Evolutionary conservation across 2,888 invertebrate species (phyloP), one percentile per base, ranked within the genome.

Genomic region (Aricia artaxerxes): DNA sequence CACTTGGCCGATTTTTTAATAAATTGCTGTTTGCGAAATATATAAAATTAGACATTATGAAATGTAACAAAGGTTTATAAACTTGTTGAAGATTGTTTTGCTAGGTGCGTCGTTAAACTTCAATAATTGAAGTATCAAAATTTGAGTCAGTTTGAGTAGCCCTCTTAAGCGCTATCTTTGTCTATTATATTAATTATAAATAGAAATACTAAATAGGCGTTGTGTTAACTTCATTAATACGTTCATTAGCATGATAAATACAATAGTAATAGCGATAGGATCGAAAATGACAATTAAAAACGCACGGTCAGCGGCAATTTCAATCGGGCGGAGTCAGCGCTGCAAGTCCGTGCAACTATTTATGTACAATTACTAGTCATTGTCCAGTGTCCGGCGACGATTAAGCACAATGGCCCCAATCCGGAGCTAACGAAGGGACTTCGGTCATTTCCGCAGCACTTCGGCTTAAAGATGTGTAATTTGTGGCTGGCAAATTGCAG

Each of bases 371-470:
- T 93, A 92, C 89, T 88, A 88, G 90, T 91, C 92, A 91, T 88
- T 88, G 91, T 87, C 90, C 90, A 92, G 93, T 94, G 94, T 94
- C 93, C 92, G 85, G 83, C 84, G 86, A 84, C 91, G 89, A 92
- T 93, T 92, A 93, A 88, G 87, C 84, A 94, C 94, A 94, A 94
- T 94, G 85, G 91, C 84, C 84, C 88, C 91, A 90, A 92, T 92
- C 89, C 87, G 90, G 87, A 89, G 86, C 91, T 93, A 93, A 93
- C 92, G 93, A 93, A 92, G 92, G 89, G 92, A 91, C 91, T 91
- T 92, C 91, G 92, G 87, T 86, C 85, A 86, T 89, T 92, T 92
- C 93, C 93, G 92, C 86, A 86, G 85, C 87, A 88, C 90, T 89
- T 90, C 88, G 89, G 87, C 82, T 84, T 84, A 90, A 93, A 94